A percentile compares a stretch with the other conserved stretches of the same genome.
phyloP scores from a whole-genome alignment of 2,888 invertebrate genomes.

The Drosophila leonis region DNA sequence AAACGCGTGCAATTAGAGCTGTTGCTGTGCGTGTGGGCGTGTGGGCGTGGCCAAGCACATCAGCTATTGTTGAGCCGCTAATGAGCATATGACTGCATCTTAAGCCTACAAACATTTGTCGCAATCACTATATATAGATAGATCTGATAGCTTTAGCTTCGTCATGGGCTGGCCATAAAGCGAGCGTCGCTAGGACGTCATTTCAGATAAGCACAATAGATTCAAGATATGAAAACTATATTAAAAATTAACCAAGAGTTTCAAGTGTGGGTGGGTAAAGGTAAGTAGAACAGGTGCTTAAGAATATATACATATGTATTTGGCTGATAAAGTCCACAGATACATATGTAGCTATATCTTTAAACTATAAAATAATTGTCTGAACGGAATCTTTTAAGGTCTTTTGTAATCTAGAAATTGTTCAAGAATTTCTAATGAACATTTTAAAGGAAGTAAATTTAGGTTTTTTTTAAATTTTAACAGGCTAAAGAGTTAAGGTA shows the following conservation, averaged over 20 bases:
- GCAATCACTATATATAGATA: constrained; percentile 11
- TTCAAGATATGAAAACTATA: neutral
- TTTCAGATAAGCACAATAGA: constrained; percentile 11
- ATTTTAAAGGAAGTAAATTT: neutral
- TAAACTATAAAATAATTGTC: neutral
- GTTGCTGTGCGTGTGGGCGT: constrained; percentile 1
- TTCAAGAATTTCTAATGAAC: neutral
- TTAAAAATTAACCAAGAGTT: neutral
- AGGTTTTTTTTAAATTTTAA: neutral
- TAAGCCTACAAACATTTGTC: neutral
- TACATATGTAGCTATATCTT: neutral
- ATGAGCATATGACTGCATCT: constrained; percentile 30
- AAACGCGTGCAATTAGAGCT: constrained; percentile 58
- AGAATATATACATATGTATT: neutral
- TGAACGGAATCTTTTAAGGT: neutral
- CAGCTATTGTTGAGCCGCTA: constrained; percentile 35
- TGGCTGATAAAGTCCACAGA: neutral
- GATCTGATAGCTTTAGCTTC: constrained; percentile 11
- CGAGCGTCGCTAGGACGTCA: neutral
- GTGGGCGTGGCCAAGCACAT: neutral
- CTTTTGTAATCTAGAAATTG: neutral
- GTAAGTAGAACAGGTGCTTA: neutral
- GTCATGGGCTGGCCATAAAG: neutral
- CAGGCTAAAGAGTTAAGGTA: too few relatives aligned
- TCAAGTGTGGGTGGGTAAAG: constrained; percentile 1